Evolutionary conservation across 2,113 vertebrate genomes (phyloP).

Genomic region (Thalassarche chlororhynchos): DNA sequence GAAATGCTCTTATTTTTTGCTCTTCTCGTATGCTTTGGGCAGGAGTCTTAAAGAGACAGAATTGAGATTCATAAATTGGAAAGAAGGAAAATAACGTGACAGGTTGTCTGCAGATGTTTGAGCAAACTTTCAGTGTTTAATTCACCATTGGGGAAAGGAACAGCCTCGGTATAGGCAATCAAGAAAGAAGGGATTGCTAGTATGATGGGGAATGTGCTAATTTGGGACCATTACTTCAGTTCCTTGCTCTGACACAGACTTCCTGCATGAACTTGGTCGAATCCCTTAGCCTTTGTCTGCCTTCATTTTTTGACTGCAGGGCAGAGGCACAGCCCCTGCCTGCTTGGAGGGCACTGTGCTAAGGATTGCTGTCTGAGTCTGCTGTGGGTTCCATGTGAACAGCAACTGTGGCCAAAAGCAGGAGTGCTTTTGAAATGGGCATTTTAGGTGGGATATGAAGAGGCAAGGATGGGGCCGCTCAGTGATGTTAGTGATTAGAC

Average conservation of each 20-base stretch:
- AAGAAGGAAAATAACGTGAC: not conserved
- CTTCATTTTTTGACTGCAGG: not conserved
- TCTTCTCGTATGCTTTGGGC: not conserved
- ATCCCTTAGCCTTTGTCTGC: not conserved
- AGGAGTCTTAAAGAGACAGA: slow-evolving; percentile 26
- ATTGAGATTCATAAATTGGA: not conserved
- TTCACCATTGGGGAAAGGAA: not conserved
- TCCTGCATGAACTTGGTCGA: not conserved
- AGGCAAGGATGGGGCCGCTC: not conserved
- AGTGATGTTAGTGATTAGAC: not conserved
- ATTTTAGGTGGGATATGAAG: rapidly evolving
- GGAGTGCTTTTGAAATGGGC: not conserved
- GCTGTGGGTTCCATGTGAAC: rapidly evolving
- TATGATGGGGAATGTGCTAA: not conserved
- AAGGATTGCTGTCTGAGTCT: not conserved
- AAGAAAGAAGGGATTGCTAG: not conserved
- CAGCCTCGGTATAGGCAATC: not conserved
- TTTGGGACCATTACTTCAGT: not conserved
- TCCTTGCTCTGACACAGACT: not conserved
- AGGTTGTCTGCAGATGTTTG: not conserved
- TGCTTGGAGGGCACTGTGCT: too few relatives aligned
- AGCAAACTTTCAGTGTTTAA: not conserved
- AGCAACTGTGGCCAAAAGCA: not conserved
- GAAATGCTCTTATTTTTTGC: slow-evolving; percentile 10
- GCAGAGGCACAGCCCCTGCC: not conserved